Conservation (phyloP, 2,888 invertebrate genomes). For the Athrips mouffetella region DNA sequence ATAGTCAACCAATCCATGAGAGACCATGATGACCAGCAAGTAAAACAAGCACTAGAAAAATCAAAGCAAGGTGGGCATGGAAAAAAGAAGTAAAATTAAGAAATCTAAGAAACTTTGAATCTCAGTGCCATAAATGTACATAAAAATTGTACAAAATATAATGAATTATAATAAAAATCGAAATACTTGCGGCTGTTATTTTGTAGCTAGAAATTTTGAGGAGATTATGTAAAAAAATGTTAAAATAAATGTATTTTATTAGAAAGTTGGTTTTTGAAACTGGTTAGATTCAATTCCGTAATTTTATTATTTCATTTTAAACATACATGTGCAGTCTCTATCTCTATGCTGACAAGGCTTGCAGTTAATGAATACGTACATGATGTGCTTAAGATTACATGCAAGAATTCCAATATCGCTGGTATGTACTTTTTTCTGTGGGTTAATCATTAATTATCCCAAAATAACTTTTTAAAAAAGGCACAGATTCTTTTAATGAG, state of each 20-base stretch:
- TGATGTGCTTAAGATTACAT: not conserved
- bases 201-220: no score
- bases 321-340: not conserved
- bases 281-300: no score
- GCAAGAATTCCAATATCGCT: not conserved
- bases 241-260: not conserved
- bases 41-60: constrained; percentile 85
- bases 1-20: constrained; percentile 61
- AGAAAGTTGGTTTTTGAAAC: no score
- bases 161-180: no score
- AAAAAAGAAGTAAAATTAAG: constrained; percentile 47
- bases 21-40: constrained; percentile 82
- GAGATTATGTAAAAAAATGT: not conserved
- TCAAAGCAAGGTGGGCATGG: constrained; percentile 79
- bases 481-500: no score
- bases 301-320: not conserved
- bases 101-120: not conserved
- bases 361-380: not conserved
- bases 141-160: not conserved
- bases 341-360: not conserved
- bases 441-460: no score
- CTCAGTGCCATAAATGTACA: not conserved
- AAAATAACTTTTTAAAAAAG: no score
- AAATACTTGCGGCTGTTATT: no score
- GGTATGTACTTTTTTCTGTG: not conserved